phyloP scores from a whole-genome alignment of 2,113 vertebrate genomes.

The Bostrychus sinensis region DNA sequence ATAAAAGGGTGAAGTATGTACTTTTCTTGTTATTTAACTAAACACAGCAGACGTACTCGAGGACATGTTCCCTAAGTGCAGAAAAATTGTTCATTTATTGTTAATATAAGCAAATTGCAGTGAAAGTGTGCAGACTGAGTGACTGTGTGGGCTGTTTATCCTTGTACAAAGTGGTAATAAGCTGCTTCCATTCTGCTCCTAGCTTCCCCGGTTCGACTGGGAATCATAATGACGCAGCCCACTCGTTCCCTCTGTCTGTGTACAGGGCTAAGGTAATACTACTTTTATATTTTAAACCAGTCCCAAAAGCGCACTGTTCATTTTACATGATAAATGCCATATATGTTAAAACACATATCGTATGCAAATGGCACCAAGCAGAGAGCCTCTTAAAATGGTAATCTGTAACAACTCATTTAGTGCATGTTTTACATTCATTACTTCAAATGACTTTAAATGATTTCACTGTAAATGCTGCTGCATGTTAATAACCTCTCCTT shows the following conservation, averaged over 20 bases:
- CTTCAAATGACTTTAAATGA: conserved; percentile 54
- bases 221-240: conserved; percentile 71
- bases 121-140: conserved; percentile 70
- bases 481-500: conserved; percentile 23
- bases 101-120: conserved; percentile 73
- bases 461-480: conserved; percentile 29
- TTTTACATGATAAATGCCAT: conserved; percentile 51
- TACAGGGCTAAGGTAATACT: conserved; percentile 65
- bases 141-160: conserved; percentile 75
- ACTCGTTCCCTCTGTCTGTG: conserved; percentile 50
- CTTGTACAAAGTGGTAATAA: conserved; percentile 77
- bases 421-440: conserved; percentile 56
- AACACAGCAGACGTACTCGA: conserved; percentile 41
- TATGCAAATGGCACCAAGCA: conserved; percentile 47
- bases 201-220: conserved; percentile 63
- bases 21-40: conserved; percentile 26
- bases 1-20: neutral
- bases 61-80: conserved; percentile 23
- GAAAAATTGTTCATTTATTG: conserved; percentile 58
- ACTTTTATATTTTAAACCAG: conserved; percentile 52
- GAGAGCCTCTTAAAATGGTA: conserved; percentile 40
- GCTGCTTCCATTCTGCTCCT: conserved; percentile 72
- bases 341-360: conserved; percentile 27
- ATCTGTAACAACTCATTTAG: conserved; percentile 51
- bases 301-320: conserved; percentile 57